These are phyloP conservation scores for Apotomis turbidana DNA, from an alignment of 2,888 invertebrate species.

Conservation along the genomic window DNA sequence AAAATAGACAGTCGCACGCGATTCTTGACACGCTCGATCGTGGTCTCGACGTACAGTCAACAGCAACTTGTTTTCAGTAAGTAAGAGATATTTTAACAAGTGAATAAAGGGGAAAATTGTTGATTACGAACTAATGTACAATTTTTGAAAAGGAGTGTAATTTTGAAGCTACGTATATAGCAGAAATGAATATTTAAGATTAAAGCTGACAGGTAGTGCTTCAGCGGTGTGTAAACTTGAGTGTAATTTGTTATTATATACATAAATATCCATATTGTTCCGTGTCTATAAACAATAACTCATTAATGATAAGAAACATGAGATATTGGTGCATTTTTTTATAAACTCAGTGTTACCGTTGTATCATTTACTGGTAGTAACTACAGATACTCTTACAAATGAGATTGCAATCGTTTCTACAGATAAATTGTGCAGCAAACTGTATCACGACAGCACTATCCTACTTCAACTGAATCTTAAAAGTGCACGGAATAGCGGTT, in stretches of 20 bases:
- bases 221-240: too few species aligned
- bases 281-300: too few species aligned
- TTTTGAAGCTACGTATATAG: too few species aligned
- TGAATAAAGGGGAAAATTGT: too few species aligned
- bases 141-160: too few species aligned
- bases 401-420: constrained; percentile 29
- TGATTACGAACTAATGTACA: too few species aligned
- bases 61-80: background rate
- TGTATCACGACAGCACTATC: constrained; percentile 34
- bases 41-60: constrained; percentile 29
- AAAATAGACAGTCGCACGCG: constrained; percentile 41
- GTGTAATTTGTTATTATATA: too few species aligned
- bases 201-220: too few species aligned
- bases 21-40: constrained; percentile 41
- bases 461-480: constrained; percentile 25
- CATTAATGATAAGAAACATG: too few species aligned
- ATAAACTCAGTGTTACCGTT: constrained; percentile 20
- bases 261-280: too few species aligned
- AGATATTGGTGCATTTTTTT: constrained; percentile 1
- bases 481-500: constrained; percentile 34
- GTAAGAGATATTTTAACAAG: too few species aligned
- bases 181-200: too few species aligned
- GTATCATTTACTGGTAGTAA: constrained; percentile 26
- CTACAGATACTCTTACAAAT: constrained; percentile 11
- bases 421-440: constrained; percentile 36